phyloP scores from a whole-genome alignment of 2,797 vertebrate genomes.

The Muscicapa striata region DNA sequence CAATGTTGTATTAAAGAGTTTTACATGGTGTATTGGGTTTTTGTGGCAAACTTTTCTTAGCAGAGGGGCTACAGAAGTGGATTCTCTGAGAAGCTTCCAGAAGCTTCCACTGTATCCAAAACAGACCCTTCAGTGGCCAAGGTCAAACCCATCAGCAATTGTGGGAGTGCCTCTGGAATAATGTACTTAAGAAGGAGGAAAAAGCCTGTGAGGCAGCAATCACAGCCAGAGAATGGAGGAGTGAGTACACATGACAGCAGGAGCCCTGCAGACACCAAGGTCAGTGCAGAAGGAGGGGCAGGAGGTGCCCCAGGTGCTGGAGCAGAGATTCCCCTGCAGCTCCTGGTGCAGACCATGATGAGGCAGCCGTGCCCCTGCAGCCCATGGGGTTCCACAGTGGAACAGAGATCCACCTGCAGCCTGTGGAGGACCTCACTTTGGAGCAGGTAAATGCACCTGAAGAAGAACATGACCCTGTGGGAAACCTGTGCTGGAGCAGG shows the following conservation, averaged over 20 bases:
- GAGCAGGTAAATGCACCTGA: neutral
- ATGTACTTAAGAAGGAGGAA: neutral
- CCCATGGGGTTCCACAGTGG: neutral
- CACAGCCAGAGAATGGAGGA: neutral
- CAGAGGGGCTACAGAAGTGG: rapidly evolving
- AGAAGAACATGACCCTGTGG: neutral
- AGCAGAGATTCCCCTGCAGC: neutral
- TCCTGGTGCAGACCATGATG: neutral
- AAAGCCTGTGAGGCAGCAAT: neutral
- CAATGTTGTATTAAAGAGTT: neutral
- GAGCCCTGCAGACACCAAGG: neutral
- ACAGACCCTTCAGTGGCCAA: rapidly evolving
- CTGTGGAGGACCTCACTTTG: no score
- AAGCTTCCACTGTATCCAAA: neutral
- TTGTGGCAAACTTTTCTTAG: neutral
- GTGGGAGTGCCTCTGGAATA: neutral
- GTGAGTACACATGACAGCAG: neutral
- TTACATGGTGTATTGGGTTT: neutral
- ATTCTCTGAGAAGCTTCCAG: neutral
- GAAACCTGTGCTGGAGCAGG: neutral
- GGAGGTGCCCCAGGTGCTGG: neutral
- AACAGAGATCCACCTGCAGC: neutral
- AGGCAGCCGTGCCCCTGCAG: neutral
- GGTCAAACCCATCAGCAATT: neutral
- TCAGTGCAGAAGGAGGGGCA: neutral